Percentiles rank a stretch among this genome's conserved stretches.
Evolutionary conservation across 2,797 vertebrate species (phyloP).

Genomic region (Rhinoraja longicauda): DNA sequence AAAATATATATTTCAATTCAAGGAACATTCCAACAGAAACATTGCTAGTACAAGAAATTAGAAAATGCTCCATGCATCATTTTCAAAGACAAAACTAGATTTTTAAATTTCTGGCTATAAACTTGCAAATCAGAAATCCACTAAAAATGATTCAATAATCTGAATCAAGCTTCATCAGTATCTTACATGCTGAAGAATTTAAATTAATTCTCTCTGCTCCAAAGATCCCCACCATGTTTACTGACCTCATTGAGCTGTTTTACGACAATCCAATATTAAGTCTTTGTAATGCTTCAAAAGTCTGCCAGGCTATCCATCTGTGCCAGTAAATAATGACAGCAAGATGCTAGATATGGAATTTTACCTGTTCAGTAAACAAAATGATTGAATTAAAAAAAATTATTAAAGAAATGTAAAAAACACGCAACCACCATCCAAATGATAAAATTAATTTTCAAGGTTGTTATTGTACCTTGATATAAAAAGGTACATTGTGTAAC

Average conservation of each 20-base stretch:
- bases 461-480: background rate
- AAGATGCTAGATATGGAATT: background rate
- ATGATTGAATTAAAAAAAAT: background rate
- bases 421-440: background rate
- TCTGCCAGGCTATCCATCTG: conserved; percentile 28
- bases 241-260: conserved; percentile 36
- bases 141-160: background rate
- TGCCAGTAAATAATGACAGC: background rate
- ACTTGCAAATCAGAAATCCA: background rate
- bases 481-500: no score
- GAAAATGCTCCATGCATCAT: background rate
- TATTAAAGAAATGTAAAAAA: no score
- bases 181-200: background rate
- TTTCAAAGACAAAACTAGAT: background rate
- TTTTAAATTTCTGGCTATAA: background rate
- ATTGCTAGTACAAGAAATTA: background rate
- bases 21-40: no score
- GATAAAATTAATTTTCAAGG: background rate
- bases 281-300: conserved; percentile 13
- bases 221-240: conserved; percentile 29
- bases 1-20: background rate
- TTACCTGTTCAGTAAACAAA: background rate
- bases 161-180: background rate
- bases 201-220: conserved; percentile 3
- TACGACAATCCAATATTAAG: conserved; percentile 24